Base-by-base conservation (phyloP, 2,888 invertebrate genomes). In the Allygus modestus region DNA sequence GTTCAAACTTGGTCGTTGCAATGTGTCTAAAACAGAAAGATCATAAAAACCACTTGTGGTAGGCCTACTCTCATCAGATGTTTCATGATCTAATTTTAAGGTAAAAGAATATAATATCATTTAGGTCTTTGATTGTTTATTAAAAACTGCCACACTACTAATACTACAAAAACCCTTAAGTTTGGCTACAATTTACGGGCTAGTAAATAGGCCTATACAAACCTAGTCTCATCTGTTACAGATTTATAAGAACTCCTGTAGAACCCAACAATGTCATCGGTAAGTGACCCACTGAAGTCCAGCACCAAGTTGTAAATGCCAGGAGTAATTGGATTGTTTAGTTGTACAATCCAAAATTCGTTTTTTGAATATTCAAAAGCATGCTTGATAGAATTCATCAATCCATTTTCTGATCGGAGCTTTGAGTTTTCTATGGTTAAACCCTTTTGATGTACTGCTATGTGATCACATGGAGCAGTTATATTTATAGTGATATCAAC, bases 1-100 rank as follows among this genome's bases (percentile, higher is more conserved):
- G 98, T 90, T 99, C 97, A 89, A 99, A 98, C 91, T 99, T 98
- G 15, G 97, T 96, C 0, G 97, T 96, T 5, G 97, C 97, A 89
- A 98, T 95, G 85, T 92, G 92, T 88, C 97, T 97, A 89, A 46
- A 92, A 92, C 85, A 73, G 87, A 86, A 86, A 71, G 81, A 37
- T 61, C 86, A 87, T 85, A 41, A 51, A 7, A 11, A 15, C 51
- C 2, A 51, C 51, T 37, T 7, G 9, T 37, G 9, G 9, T 37
- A 37, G 9, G 37, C 37, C 37, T 37, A 37, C 4, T 9, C 9
- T 37, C 5, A 9, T 7, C 37, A 7, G 37, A 37, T 4, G n/a
- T 37, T 37, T 37, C 37, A 7, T 37, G 4, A 7, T 37, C 5
- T 37, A 9, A 37, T 37, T 37, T 37, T 37, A 37, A 37, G 37